Base-by-base conservation (phyloP, 2,888 invertebrate species). In the Melanchra persicariae region DNA sequence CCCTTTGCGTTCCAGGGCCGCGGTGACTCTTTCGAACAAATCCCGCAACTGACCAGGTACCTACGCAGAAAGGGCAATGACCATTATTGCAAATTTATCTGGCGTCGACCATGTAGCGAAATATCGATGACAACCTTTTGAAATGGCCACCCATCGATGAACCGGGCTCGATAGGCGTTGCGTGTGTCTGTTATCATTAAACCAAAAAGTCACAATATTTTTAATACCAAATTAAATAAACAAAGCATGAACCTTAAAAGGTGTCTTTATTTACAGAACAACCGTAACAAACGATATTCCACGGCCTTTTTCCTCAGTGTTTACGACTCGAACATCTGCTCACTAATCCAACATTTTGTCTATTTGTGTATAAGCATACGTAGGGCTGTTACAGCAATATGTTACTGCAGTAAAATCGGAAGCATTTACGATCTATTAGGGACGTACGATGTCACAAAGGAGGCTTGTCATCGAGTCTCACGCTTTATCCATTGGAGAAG, bases 291-390 rank as follows among this genome's bases (percentile, higher is more conserved):
- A 80, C 8, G 30, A 57, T 54, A 45, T 52, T 54, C 34, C 54
- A 47, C 24, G 49, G n/a, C 9, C 49, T 66, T 77, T 78, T 77
- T 81, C 70, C 62, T 77, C 22, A 49, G 37, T 51, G 22, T 76
- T 81, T 81, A 81, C 63, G 82, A 79, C 26, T 17, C 1, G 37
- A 67, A 52, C 79, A 81, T 54, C 82, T 79, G 78, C 24, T 64
- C 49, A 67, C 66, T 81, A 64, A 77, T 81, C 66, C 71, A 78
- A 67, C 54, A 61, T 81, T 71, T 66, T 72, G 60, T 72, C 82
- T 82, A 37, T 77, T 63, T 80, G 43, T 49, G 51, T 70, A 52
- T 64, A 49, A 60, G 51, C n/a, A 34, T 67, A 66, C 51, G 52
- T 57, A 61, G 52, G 65, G 65, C 57, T 62, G 65, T 78, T 54